Percentiles rank a stretch among this genome's conserved stretches.
These are phyloP conservation scores for Eupithecia pulchellata DNA, from an alignment of 2,888 invertebrate species.

Conservation along the genomic window DNA sequence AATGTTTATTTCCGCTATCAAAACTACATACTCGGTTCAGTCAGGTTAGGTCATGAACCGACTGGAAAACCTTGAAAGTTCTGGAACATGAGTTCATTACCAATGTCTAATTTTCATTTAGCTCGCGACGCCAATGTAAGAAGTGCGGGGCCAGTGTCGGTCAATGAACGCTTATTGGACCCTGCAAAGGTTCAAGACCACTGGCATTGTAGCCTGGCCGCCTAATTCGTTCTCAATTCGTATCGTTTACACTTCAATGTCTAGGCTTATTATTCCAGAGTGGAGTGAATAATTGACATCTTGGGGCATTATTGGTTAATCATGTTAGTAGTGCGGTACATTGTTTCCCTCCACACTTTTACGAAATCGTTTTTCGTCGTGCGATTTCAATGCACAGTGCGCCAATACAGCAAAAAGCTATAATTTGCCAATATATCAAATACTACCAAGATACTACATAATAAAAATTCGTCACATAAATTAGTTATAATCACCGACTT, in stretches of 20 bases:
- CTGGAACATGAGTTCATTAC: neutral
- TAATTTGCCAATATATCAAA: too few species aligned
- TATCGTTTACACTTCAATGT: conserved; percentile 41
- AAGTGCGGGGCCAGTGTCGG: conserved; percentile 34
- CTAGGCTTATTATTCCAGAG: conserved; percentile 28
- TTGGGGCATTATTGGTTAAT: neutral
- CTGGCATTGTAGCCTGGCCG: conserved; percentile 11
- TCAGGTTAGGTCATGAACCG: neutral
- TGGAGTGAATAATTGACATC: neutral
- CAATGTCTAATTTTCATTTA: neutral
- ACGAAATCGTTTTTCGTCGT: neutral
- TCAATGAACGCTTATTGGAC: conserved; percentile 48
- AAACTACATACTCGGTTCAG: neutral
- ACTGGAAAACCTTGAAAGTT: neutral
- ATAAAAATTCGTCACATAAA: too few species aligned
- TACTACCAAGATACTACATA: too few species aligned
- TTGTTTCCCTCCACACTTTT: neutral
- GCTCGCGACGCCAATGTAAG: conserved; percentile 21
- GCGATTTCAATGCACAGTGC: neutral
- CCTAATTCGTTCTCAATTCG: conserved; percentile 32
- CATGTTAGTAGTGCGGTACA: neutral
- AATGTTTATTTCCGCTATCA: neutral
- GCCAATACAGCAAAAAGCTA: neutral
- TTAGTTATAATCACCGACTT: neutral
- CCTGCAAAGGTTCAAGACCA: conserved; percentile 43